Base-by-base conservation (phyloP, 1,140 invertebrate genomes). In the Drosophila seguyi region DNA sequence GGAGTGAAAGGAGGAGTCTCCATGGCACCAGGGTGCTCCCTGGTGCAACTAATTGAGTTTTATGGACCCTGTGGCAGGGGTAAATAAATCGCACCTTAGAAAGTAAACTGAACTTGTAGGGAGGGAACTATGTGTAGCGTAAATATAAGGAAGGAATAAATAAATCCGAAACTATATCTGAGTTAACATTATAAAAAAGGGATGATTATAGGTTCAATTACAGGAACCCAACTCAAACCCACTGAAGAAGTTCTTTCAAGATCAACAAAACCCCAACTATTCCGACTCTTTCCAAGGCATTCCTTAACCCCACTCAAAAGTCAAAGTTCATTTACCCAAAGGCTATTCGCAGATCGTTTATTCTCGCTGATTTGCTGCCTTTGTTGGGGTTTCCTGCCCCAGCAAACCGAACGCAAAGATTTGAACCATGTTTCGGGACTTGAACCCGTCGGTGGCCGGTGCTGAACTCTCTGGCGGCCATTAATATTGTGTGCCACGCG, bases 401-500 rank as follows among this genome's bases (percentile, higher is more conserved):
- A 48, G 22, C n/a, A 47, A 62, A 47, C 41, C 22, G 22, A 66
- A 66, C 57, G 25, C 16, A 6, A 79, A 82, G 71, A 79, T 87
- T 59, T n/a, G n/a, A 87, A 83, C 83, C 62, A 88, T 79, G 79
- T 75, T 79, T 75, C 44, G 65, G 62, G 55, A 53, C 56, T 79
- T 88, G 79, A 88, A 88, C 82, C 60, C 60, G 52, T 34, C 68
- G 44, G 44, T 48, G 52, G 44, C 71, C 68, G 58, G 76, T 58
- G 25, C 52, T 87, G 83, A 87, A 88, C 85, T 88, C 76, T 78
- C 74, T 80, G 85, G 76, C 77, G 76, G 84, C 85, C 84, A 88
- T 90, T 88, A 88, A 88, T 88, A 88, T 84, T 80, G 67, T 80
- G 67, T 86, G 82, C 82, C 82, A 87, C 69, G 71, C 79, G 67